Evolutionary conservation across 2,797 vertebrate species (phyloP), one percentile per base, ranked within the genome.

Genomic region (Aeoliscus strigatus): DNA sequence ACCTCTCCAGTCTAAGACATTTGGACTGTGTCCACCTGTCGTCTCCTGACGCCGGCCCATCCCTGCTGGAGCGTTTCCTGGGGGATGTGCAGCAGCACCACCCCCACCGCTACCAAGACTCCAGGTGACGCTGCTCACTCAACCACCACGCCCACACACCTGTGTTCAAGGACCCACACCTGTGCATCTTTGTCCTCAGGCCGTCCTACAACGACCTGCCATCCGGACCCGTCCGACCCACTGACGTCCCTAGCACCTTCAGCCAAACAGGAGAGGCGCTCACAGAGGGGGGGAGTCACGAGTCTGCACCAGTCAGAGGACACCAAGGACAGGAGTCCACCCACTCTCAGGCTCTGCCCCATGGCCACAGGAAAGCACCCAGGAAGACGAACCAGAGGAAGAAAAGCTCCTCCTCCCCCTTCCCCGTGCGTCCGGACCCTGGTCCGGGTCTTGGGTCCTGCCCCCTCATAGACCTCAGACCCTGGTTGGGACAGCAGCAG

Each of bases 31-130:
- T 62, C 81, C 27, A 1, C 23, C 8, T 6, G 17, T 9, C 36
- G 29, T 27, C 34, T 37, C 38, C 47, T 25, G 14, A 51, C n/a
- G n/a, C 34, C 39, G 40, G 55, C 10, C 48, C 53, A 14, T 91
- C 84, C 16, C 40, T 98, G 63, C 85, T 98, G 89, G 92, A 97
- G 7, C 90, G 94, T 46, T 98, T 98, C 63, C 82, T 98, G 36
- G 87, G 92, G 47, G 96, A 98, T 16, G 94, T 98, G 15, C 73
- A 93, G 24, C 81, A 80, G 15, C 90, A 98, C 70, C 93, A 96
- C 79, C 93, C 96, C 0, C 80, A 90, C 66, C 77, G 59, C 73
- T 93, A 91, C 58, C 74, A 81, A 3, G 92, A 93, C 47, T 73
- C 60, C 80, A 90, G 91, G 94, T 97, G 85, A n/a, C n/a, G n/a